Evolutionary conservation across 2,888 invertebrate species (phyloP), one percentile per base, ranked within the genome.

Genomic region (Nasonovia ribisnigri): DNA sequence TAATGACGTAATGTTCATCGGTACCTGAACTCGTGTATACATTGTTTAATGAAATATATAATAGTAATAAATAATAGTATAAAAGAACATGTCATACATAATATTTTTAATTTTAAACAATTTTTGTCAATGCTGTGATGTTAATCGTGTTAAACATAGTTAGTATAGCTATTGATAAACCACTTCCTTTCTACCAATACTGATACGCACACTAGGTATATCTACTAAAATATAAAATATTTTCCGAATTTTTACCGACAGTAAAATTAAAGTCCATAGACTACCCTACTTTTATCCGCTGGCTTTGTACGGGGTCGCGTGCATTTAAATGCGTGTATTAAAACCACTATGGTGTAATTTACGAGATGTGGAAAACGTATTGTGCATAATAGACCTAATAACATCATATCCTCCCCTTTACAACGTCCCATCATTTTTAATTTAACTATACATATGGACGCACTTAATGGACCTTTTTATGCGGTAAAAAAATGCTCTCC

Each of bases 341-440:
- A 91, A 91, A 91, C 91, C 77, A 84, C 51, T 48, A 51, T 51
- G 54, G 84, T 84, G 54, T 91, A 91, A 91, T 91, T 91, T 84
- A 91, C 91, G 91, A 91, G 84, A 91, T 43, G 54, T 43, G 91
- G 54, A 84, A 91, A 84, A 84, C 84, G 91, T 91, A 91, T 91
- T 84, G 84, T 84, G 91, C 84, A 84, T 84, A 91, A 91, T 84
- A 91, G 91, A 91, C 91, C 54, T 84, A 84, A 91, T 91, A 91
- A 91, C 91, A 91, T 91, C 84, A 43, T 54, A 91, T 43, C 54
- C 91, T 84, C 84, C 84, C 91, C 29, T 84, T 84, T 84, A 91
- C 84, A 91, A 84, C 36, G 84, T 91, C 91, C 54, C 91, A 84
- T 91, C 91, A 54, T 91, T 91, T 91, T 91, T 91, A 91, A 91